Conservation (phyloP, 2,888 invertebrate species). For the Agrilus biguttatus region DNA sequence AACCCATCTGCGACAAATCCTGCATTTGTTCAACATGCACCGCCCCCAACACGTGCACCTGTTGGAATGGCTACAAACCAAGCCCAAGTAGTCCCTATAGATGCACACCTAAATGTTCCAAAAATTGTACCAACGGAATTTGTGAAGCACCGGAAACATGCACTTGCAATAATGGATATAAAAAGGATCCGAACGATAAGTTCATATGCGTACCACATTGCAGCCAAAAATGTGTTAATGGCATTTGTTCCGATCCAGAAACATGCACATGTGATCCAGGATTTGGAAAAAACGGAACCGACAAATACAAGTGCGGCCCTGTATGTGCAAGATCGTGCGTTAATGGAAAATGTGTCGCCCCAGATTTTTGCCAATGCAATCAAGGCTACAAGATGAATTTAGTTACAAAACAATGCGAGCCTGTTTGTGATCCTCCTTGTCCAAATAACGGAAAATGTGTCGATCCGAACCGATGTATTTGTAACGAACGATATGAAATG, state of each 20-base stretch:
- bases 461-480: slow-evolving; percentile 12
- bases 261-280: slow-evolving; percentile 12
- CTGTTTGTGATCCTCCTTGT: slow-evolving; percentile 18
- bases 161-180: slow-evolving; percentile 12
- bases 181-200: slow-evolving; percentile 6
- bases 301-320: slow-evolving; percentile 21
- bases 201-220: slow-evolving; percentile 14
- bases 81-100: slow-evolving; percentile 6
- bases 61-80: slow-evolving; percentile 12
- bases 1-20: slow-evolving; percentile 9
- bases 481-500: slow-evolving; percentile 7
- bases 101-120: slow-evolving; percentile 18
- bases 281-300: slow-evolving; percentile 2
- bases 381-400: slow-evolving; percentile 8
- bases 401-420: slow-evolving; percentile 8
- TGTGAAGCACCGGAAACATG: slow-evolving; percentile 12
- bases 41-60: slow-evolving; percentile 18
- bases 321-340: slow-evolving; percentile 18
- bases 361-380: slow-evolving; percentile 24
- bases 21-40: slow-evolving; percentile 16
- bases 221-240: slow-evolving; percentile 26
- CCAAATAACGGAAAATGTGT: slow-evolving; percentile 34
- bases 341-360: slow-evolving; percentile 12
- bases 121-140: slow-evolving; percentile 12
- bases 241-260: slow-evolving; percentile 19